phyloP scores from a whole-genome alignment of 2,888 invertebrate species.

The Parnassius glacialis region DNA sequence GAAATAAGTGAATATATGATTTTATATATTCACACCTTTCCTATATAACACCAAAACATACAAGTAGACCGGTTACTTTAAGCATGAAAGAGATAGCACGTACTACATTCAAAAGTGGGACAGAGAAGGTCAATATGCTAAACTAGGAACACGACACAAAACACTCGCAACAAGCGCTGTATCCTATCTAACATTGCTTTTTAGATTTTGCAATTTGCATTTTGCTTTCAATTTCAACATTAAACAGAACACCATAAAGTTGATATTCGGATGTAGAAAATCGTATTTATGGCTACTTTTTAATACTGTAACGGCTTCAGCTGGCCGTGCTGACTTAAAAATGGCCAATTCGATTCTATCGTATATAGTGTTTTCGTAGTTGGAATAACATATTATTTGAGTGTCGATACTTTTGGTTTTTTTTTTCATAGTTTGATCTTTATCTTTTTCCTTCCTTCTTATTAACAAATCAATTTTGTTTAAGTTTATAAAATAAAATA shows the following conservation, averaged over 20 bases:
- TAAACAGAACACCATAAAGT: slow-evolving; percentile 20
- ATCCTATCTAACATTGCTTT: slow-evolving; percentile 43
- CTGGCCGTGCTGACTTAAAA: slow-evolving; percentile 49
- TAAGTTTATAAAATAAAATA: too few species aligned
- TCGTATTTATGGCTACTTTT: slow-evolving; percentile 25
- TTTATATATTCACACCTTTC: slow-evolving; percentile 27
- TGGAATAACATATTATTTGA: slow-evolving; percentile 31
- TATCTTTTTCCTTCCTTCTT: too few species aligned
- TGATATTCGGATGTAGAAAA: slow-evolving; percentile 25
- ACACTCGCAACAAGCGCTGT: slow-evolving; percentile 48
- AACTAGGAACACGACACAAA: slow-evolving; percentile 60
- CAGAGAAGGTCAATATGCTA: slow-evolving; percentile 40
- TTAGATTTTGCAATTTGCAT: slow-evolving; percentile 39
- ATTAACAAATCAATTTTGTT: too few species aligned
- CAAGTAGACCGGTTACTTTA: slow-evolving; percentile 52
- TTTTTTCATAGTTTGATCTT: slow-evolving; percentile 13
- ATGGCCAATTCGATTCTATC: slow-evolving; percentile 57
- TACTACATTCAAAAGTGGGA: slow-evolving; percentile 36
- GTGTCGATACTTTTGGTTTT: slow-evolving; percentile 21
- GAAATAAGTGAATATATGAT: too few species aligned
- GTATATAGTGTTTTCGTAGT: slow-evolving; percentile 51
- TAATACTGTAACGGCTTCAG: slow-evolving; percentile 20
- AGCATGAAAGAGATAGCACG: slow-evolving; percentile 41
- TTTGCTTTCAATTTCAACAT: slow-evolving; percentile 31
- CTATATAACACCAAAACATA: slow-evolving; percentile 46